Conservation (phyloP, 2,113 vertebrate species). For the Jacana jacana region DNA sequence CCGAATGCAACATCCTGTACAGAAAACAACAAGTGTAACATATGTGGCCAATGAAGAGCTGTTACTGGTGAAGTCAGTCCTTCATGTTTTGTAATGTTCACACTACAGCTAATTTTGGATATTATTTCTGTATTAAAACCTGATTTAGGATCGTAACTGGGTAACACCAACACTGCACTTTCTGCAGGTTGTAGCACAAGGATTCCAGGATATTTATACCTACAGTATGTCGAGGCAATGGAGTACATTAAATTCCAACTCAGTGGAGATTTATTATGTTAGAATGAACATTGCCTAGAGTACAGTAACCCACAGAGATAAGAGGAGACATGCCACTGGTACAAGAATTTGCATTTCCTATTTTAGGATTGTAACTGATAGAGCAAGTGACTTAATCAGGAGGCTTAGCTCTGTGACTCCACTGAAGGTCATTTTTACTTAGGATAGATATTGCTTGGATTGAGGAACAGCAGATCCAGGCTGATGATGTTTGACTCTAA, state of each 20-base stretch:
- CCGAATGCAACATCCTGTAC: background rate
- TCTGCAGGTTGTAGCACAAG: background rate
- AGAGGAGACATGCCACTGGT: background rate
- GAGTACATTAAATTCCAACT: constrained; percentile 44
- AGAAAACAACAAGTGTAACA: background rate
- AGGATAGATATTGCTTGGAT: background rate
- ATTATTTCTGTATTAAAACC: background rate
- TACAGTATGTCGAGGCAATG: background rate
- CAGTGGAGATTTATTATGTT: constrained; percentile 35
- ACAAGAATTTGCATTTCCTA: constrained; percentile 15
- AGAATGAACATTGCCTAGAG: constrained; percentile 26
- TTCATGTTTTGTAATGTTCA: background rate
- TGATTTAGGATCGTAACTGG: background rate
- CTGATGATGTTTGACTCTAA: background rate
- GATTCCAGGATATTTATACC: constrained; percentile 29
- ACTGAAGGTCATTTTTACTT: constrained; percentile 21
- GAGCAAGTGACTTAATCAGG: background rate
- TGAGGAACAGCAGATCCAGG: background rate
- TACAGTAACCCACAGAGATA: constrained; percentile 31
- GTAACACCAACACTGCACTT: background rate
- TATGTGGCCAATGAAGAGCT: background rate
- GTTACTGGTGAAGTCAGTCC: background rate
- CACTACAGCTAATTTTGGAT: background rate
- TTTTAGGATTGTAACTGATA: background rate
- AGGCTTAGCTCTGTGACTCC: background rate